Conservation (phyloP, 2,113 vertebrate species). For the Laterallus jamaicensis region DNA sequence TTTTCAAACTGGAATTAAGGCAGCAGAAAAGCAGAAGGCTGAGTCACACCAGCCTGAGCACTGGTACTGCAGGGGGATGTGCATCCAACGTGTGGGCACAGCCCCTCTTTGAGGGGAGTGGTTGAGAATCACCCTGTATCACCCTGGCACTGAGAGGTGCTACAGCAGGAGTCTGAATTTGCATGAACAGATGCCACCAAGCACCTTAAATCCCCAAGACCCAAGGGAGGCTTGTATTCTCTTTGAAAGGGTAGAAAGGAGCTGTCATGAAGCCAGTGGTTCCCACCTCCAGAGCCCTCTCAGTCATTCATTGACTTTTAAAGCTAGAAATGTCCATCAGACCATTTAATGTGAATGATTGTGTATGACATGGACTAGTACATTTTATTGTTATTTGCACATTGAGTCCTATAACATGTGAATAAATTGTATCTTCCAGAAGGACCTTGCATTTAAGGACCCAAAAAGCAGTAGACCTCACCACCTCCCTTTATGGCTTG, state of each 20-base stretch:
- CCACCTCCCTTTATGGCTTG: not conserved
- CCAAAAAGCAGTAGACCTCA: not conserved
- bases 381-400: conserved; percentile 5
- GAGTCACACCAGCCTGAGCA: not conserved
- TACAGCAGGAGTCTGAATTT: not conserved
- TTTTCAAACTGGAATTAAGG: not conserved
- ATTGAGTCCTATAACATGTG: not conserved
- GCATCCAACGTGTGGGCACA: not conserved
- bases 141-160: not conserved
- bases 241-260: not conserved
- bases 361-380: not conserved
- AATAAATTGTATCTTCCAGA: not conserved
- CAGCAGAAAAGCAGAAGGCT: not conserved
- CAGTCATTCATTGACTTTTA: not conserved
- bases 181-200: not conserved
- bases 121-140: not conserved
- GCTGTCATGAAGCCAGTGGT: not conserved
- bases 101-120: not conserved
- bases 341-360: not conserved
- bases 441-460: not conserved
- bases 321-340: not conserved
- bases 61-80: not conserved
- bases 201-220: not conserved
- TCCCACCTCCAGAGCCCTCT: not conserved
- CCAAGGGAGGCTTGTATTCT: not conserved